phyloP scores from a whole-genome alignment of 1,140 invertebrate species.

The Helicoverpa armigera region DNA sequence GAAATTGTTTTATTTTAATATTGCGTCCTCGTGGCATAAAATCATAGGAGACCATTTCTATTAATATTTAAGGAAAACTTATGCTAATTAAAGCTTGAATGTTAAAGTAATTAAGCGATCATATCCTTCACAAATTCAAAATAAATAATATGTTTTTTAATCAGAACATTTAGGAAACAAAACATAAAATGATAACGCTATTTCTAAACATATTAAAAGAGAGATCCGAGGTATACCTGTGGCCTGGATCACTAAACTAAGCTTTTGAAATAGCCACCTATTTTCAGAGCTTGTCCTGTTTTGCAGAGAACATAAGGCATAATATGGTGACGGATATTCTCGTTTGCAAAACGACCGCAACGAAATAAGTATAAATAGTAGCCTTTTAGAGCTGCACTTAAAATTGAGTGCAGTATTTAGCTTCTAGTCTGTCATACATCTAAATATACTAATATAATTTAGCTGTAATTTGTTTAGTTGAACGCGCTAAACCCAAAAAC shows the following conservation, averaged over 20 bases:
- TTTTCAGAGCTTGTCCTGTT: constrained; percentile 2
- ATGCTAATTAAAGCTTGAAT: too few species aligned
- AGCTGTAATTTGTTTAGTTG: too few species aligned
- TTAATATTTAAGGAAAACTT: too few species aligned
- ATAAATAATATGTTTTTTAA: background rate
- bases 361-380: background rate
- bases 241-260: background rate
- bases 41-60: too few species aligned
- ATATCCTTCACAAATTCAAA: too few species aligned
- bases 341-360: background rate
- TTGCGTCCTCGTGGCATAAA: background rate
- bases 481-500: too few species aligned
- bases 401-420: too few species aligned
- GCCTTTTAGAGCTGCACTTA: too few species aligned
- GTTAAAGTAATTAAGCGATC: too few species aligned
- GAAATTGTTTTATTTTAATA: background rate
- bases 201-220: background rate
- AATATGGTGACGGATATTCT: background rate
- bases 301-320: background rate
- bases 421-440: too few species aligned
- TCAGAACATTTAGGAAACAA: background rate
- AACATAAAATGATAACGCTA: constrained; percentile 16
- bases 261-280: constrained; percentile 4
- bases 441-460: too few species aligned
- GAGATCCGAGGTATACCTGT: background rate